Percentiles rank a stretch among this genome's conserved stretches.
phyloP scores from a whole-genome alignment of 1,140 invertebrate species.

The Bombus confusus region DNA sequence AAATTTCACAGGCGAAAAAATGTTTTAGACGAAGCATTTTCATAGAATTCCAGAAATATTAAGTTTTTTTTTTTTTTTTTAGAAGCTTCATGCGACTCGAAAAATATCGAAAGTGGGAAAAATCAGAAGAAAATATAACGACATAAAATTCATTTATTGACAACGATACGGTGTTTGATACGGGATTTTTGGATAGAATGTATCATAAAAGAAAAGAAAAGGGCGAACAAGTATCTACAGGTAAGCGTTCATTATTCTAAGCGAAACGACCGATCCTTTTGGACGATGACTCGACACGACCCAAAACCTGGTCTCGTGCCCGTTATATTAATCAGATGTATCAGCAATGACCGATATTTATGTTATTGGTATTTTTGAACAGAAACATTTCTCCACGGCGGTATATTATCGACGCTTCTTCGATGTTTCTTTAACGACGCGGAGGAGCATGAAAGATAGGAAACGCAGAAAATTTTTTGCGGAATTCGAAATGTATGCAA shows the following conservation, averaged over 20 bases:
- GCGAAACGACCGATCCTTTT: neutral
- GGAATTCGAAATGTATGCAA: slow-evolving; percentile 14
- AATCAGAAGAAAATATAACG: neutral
- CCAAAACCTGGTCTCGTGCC: neutral
- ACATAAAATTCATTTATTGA: neutral
- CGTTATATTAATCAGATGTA: slow-evolving; percentile 62
- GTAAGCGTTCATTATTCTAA: neutral
- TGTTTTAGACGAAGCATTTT: neutral
- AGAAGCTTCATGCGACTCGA: too few relatives aligned
- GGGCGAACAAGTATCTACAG: neutral
- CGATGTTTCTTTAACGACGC: neutral
- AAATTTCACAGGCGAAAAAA: neutral
- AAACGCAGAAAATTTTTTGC: neutral
- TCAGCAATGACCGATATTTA: slow-evolving; percentile 33
- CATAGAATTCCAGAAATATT: neutral
- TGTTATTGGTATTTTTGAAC: slow-evolving; percentile 1
- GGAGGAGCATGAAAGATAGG: neutral
- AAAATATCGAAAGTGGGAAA: neutral
- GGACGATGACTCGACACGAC: neutral
- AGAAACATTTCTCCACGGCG: neutral
- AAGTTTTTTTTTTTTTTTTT: neutral
- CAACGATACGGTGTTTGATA: neutral
- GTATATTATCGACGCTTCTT: neutral
- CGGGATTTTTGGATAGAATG: neutral
- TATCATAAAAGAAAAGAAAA: neutral